These are phyloP conservation scores for Sphenodon punctatus DNA, from an alignment of 2,797 vertebrate genomes.

Conservation along the genomic window DNA sequence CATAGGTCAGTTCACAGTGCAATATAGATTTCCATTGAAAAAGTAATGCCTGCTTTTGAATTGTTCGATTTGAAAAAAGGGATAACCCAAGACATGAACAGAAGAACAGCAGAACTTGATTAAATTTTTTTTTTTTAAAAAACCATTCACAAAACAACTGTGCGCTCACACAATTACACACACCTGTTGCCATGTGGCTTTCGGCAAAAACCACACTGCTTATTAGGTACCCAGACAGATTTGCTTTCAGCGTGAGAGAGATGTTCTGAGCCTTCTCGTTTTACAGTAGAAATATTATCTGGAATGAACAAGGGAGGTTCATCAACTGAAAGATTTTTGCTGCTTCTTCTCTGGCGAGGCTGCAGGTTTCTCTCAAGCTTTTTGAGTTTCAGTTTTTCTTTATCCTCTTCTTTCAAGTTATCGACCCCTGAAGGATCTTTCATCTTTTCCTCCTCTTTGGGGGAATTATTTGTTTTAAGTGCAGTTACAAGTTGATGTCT, in stretches of 20 bases:
- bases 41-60: neutral
- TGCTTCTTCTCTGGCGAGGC: conserved; percentile 86
- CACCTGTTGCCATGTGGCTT: conserved; percentile 97
- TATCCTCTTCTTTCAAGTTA: conserved; percentile 79
- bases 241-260: conserved; percentile 78
- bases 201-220: conserved; percentile 94
- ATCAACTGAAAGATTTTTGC: conserved; percentile 89
- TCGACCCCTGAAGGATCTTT: conserved; percentile 61
- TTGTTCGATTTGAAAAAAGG: conserved; percentile 14
- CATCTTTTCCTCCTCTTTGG: conserved; percentile 77
- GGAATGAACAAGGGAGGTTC: conserved; percentile 96
- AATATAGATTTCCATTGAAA: neutral
- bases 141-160: neutral
- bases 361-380: conserved; percentile 87
- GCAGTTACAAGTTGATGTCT: conserved; percentile 57
- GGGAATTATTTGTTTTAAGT: conserved; percentile 65
- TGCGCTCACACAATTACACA: conserved; percentile 59
- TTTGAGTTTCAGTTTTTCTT: conserved; percentile 85
- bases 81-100: neutral
- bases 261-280: conserved; percentile 83
- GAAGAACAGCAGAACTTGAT: neutral
- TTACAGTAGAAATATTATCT: conserved; percentile 92
- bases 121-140: neutral
- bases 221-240: conserved; percentile 90
- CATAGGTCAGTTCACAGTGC: neutral